Evolutionary conservation across 2,888 invertebrate species (phyloP).

Genomic region (Limnephilus marmoratus): DNA sequence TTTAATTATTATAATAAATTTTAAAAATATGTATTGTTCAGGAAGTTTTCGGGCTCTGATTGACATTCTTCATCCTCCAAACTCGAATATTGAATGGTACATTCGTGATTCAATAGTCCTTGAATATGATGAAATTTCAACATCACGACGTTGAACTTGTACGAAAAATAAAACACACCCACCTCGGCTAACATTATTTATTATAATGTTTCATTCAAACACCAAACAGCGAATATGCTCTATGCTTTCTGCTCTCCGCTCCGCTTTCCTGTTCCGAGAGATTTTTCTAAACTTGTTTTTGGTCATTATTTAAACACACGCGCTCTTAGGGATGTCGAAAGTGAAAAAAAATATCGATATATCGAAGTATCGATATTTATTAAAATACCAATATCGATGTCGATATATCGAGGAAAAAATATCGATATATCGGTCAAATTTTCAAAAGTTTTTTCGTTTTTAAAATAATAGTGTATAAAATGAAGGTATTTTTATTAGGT

Average conservation of each 20-base stretch:
- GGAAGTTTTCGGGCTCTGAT: not conserved
- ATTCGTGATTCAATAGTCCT: constrained; percentile 46
- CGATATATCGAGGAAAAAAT: no score
- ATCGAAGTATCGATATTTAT: no score
- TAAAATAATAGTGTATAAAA: no score
- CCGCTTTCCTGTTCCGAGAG: not conserved
- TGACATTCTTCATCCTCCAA: not conserved
- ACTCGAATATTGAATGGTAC: not conserved
- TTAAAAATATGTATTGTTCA: no score
- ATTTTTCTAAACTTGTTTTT: not conserved
- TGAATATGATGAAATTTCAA: constrained; percentile 42
- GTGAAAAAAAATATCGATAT: no score
- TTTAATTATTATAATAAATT: no score
- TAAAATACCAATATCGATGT: no score
- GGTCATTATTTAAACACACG: not conserved
- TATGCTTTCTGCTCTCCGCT: not conserved
- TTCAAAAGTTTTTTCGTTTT: no score
- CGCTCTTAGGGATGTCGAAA: no score
- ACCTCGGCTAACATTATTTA: not conserved
- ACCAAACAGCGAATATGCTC: not conserved
- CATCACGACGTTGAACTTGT: constrained; percentile 44
- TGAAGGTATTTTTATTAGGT: no score
- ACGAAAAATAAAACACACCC: constrained; percentile 35
- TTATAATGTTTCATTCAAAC: not conserved
- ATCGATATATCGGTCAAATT: no score